These are phyloP conservation scores for Dinomys branickii DNA, from an alignment of 2,113 vertebrate species.

Conservation along the genomic window DNA sequence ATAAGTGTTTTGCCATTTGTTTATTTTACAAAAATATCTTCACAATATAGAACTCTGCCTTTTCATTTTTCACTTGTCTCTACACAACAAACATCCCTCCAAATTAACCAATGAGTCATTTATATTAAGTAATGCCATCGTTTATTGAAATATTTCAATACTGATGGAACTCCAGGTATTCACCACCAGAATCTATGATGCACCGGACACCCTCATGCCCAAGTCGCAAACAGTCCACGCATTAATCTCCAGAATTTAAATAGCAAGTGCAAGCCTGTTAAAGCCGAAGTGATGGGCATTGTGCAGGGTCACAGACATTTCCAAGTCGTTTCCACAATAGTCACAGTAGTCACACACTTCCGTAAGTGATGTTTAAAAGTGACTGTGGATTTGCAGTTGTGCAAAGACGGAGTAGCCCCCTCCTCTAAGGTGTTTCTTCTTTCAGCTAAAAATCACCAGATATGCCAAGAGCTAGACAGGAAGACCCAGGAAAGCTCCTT, in stretches of 20 bases:
- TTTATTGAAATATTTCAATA: background rate
- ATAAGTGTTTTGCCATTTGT: background rate
- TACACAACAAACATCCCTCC: background rate
- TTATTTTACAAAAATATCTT: background rate
- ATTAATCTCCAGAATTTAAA: background rate
- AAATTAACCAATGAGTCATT: background rate
- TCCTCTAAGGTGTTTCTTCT: background rate
- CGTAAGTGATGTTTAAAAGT: background rate
- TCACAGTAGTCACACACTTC: background rate
- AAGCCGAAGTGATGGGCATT: background rate
- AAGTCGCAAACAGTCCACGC: background rate
- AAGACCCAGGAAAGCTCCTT: background rate
- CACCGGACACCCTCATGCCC: background rate
- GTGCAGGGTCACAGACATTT: background rate
- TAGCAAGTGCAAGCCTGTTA: background rate
- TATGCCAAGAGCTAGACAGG: background rate
- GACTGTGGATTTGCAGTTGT: background rate
- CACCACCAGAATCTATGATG: background rate
- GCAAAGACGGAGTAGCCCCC: background rate
- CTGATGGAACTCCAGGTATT: background rate
- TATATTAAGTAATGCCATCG: background rate
- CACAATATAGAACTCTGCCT: background rate
- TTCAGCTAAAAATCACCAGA: background rate
- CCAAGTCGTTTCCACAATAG: background rate
- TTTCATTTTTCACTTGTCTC: background rate